A percentile compares a stretch with the other conserved stretches of the same genome.
phyloP scores from a whole-genome alignment of 2,888 invertebrate genomes.

The Meteorus cinctellus region DNA sequence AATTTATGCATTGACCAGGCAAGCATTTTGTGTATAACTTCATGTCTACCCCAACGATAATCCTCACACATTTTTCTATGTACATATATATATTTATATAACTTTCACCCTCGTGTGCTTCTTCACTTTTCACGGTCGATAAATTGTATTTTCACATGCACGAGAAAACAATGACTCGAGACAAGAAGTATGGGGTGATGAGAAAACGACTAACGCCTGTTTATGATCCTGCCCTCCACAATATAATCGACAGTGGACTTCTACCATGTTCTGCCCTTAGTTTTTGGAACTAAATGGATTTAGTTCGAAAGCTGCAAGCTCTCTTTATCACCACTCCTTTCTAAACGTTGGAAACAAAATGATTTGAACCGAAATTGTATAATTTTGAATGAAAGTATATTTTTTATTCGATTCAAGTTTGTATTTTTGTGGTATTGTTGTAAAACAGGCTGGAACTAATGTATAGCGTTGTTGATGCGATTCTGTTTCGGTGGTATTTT shows the following conservation, averaged over 20 bases:
- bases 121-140: not conserved
- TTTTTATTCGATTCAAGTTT: too few relatives aligned
- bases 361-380: too few relatives aligned
- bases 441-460: too few relatives aligned
- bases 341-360: not conserved
- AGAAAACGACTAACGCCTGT: slow-evolving; percentile 25
- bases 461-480: too few relatives aligned
- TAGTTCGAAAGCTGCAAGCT: slow-evolving; percentile 2
- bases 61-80: not conserved
- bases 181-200: not conserved
- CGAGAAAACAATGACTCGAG: slow-evolving; percentile 6
- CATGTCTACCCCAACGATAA: not conserved
- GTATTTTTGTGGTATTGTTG: too few relatives aligned
- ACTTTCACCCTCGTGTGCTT: not conserved
- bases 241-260: slow-evolving; percentile 24
- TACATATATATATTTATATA: not conserved
- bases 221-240: slow-evolving; percentile 18
- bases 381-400: too few relatives aligned
- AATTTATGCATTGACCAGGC: not conserved
- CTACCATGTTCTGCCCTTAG: not conserved
- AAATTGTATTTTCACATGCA: slow-evolving; percentile 9
- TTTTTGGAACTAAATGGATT: slow-evolving; percentile 25
- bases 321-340: not conserved
- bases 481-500: too few relatives aligned
- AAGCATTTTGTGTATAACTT: not conserved